Conservation (phyloP, 2,113 vertebrate genomes). For the Oreocharis arfaki region DNA sequence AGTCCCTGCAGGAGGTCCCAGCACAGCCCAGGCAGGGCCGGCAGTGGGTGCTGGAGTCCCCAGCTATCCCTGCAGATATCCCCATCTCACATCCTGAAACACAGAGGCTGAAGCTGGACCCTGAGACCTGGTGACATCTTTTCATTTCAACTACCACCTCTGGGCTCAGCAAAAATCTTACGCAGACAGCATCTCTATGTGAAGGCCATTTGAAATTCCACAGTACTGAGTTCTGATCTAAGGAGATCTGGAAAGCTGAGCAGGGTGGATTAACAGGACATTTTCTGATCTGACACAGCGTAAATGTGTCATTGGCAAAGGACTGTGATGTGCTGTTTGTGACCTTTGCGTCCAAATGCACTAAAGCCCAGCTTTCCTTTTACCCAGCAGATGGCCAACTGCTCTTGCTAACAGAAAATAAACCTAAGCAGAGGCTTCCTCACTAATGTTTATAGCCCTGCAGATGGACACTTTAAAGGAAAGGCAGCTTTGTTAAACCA, state of each 20-base stretch:
- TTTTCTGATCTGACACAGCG: background rate
- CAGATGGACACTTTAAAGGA: slow-evolving; percentile 20
- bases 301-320: background rate
- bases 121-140: background rate
- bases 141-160: background rate
- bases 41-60: background rate
- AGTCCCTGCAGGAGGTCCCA: background rate
- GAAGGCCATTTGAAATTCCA: background rate
- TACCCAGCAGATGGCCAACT: slow-evolving; percentile 7
- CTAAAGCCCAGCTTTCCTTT: background rate
- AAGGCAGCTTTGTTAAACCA: slow-evolving; percentile 1
- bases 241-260: background rate
- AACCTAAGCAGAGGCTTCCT: slow-evolving; percentile 11
- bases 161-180: background rate
- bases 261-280: background rate
- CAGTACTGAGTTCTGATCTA: background rate
- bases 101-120: background rate
- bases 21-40: background rate
- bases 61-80: background rate
- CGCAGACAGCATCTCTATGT: background rate
- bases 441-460: background rate
- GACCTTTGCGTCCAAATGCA: slow-evolving; percentile 9
- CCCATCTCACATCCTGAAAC: background rate
- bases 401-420: slow-evolving; percentile 32
- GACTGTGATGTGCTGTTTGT: background rate